Conservation (phyloP, 2,888 invertebrate genomes). For the Steinernema scapterisci region DNA sequence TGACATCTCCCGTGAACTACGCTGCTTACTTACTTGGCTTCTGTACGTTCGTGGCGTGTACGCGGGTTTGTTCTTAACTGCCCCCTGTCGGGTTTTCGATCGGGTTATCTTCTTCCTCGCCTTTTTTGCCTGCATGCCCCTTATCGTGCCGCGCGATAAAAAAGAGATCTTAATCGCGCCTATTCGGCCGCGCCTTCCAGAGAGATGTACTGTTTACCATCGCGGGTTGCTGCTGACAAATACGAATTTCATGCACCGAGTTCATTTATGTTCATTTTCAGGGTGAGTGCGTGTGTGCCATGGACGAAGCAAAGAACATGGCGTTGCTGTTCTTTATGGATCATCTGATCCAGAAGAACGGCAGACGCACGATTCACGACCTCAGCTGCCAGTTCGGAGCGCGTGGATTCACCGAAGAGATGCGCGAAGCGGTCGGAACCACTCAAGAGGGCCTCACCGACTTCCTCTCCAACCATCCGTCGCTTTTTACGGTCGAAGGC, state of each 20-base stretch:
- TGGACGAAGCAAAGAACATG: slow-evolving; percentile 75
- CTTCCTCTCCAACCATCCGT: slow-evolving; percentile 93
- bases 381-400: slow-evolving; percentile 98
- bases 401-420: slow-evolving; percentile 97
- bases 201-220: too few relatives aligned
- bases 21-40: background rate
- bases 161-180: slow-evolving; percentile 17
- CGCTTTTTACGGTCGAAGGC: slow-evolving; percentile 90
- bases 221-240: too few relatives aligned
- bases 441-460: slow-evolving; percentile 79
- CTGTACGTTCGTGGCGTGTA: too few relatives aligned
- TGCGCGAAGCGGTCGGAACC: slow-evolving; percentile 77
- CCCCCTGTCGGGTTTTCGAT: too few relatives aligned
- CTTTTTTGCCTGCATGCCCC: background rate
- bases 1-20: too few relatives aligned
- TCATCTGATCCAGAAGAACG: slow-evolving; percentile 81
- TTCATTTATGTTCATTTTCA: background rate
- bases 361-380: slow-evolving; percentile 73
- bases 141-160: slow-evolving; percentile 3
- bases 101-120: too few relatives aligned
- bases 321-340: slow-evolving; percentile 97
- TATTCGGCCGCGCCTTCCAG: background rate
- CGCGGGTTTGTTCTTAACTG: slow-evolving; percentile 7
- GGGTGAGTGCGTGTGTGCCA: slow-evolving; percentile 35
- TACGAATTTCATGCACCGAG: too few relatives aligned